Conservation (phyloP, 1,140 invertebrate genomes). For the Drosophila miranda region DNA sequence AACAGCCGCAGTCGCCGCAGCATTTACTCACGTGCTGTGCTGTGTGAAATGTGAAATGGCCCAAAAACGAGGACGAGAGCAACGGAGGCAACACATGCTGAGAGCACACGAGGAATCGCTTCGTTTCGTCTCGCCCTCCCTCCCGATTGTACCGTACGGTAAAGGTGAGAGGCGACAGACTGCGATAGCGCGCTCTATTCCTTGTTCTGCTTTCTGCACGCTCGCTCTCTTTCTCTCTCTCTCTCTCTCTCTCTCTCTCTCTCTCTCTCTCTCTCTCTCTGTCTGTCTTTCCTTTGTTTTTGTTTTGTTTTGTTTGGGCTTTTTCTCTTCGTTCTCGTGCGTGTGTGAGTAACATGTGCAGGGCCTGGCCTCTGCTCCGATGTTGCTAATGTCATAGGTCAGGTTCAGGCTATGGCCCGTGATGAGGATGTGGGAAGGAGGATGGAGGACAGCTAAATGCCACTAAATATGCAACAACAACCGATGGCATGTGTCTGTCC, state of each 20-base stretch:
- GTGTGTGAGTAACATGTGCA: conserved; percentile 68
- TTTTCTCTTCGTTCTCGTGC: conserved; percentile 46
- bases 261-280: conserved; percentile 8
- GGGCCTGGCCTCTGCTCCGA: background rate
- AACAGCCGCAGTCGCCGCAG: conserved; percentile 40
- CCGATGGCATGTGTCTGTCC: conserved; percentile 46
- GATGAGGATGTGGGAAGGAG: conserved; percentile 8
- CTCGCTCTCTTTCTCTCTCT: conserved; percentile 16
- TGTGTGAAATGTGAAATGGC: background rate
- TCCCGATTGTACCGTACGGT: background rate
- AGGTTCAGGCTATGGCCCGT: conserved; percentile 43
- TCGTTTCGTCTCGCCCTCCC: conserved; percentile 1
- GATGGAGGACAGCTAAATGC: conserved; percentile 53
- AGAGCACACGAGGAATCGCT: conserved; percentile 18
- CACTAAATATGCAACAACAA: conserved; percentile 73
- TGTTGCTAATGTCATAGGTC: conserved; percentile 33
- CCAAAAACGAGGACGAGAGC: conserved; percentile 9
- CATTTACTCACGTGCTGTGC: conserved; percentile 43
- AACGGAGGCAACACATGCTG: conserved; percentile 7
- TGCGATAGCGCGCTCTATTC: conserved; percentile 3
- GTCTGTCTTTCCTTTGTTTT: conserved; percentile 38
- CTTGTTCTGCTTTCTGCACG: conserved; percentile 1
- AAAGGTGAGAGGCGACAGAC: background rate
- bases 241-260: too few species aligned
- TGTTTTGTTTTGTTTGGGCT: conserved; percentile 62